Evolutionary conservation across 2,113 vertebrate genomes (phyloP), one percentile per base, ranked within the genome.

Genomic region (Etia nguti): DNA sequence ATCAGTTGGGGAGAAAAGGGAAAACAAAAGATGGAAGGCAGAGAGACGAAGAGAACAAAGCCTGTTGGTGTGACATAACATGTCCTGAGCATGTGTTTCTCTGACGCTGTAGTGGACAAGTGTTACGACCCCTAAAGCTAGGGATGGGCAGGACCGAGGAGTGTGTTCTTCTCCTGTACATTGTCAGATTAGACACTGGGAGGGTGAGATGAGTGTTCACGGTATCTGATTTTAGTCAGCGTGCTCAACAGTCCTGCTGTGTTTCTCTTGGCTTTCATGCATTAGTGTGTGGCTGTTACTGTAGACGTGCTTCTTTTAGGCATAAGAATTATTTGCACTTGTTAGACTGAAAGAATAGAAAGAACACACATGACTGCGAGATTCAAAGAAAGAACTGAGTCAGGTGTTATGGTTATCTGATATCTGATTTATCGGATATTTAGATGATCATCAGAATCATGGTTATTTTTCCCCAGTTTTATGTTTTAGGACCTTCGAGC

Each of bases 181-280:
- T 10, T n/a, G 65, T n/a, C 50, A 36, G 75, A 83, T 24, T 22
- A 43, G 73, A 4, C 57, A 15, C 46, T 82, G 83, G 43, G 46
- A 38, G 22, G 31, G 15, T 18, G 13, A 46, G 26, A 65, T 6
- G 8, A 73, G 59, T 77, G n/a, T 52, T 77, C 29, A 48, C 62
- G 24, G 12, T 43, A 88, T 92, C 91, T 96, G 95, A 77, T 93
- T 95, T 90, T 85, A 79, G 92, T 94, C 94, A 93, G 88, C 82
- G 85, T 89, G 80, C 90, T 92, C 85, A 88, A 89, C 86, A 92
- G 88, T 87, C 90, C 92, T 89, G 89, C 81, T 92, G 89, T 92
- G 90, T 93, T 93, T 90, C 86, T 89, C 90, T 91, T 93, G 92
- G 93, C 94, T 92, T 91, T 81, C 80, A 89, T 31, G 92, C 52